Conservation (phyloP, 1,140 invertebrate genomes). For the Nasonia vitripennis region DNA sequence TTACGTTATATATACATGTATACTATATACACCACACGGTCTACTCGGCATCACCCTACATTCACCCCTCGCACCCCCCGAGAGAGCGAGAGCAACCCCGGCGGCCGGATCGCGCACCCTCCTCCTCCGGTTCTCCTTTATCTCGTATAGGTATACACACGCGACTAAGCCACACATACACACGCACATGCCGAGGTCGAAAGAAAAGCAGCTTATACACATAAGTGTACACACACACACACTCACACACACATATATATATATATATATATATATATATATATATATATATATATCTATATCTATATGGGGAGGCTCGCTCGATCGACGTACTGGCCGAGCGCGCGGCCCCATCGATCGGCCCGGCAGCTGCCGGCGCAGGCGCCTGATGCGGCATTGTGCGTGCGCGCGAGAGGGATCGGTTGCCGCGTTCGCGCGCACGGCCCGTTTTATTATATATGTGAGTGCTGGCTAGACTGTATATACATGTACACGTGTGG, state of each 20-base stretch:
- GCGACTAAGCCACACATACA: not conserved
- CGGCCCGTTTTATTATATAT: constrained; percentile 2
- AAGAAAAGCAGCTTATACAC: not conserved
- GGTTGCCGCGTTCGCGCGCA: not conserved
- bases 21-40: not conserved
- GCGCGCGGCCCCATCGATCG: not conserved
- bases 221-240: not conserved
- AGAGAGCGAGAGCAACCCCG: not conserved
- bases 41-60: not conserved
- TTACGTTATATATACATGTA: not conserved
- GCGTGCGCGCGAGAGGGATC: constrained; percentile 18
- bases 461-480: too few relatives aligned
- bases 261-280: not conserved
- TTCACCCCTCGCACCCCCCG: not conserved
- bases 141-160: not conserved
- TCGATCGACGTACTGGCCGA: constrained; percentile 44
- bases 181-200: not conserved
- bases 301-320: not conserved
- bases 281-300: not conserved
- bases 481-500: not conserved
- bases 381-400: not conserved
- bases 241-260: too few relatives aligned
- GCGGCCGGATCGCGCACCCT: not conserved
- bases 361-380: constrained; percentile 3
- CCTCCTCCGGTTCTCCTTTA: not conserved